Conservation (phyloP, 2,888 invertebrate genomes). For the Thecocarcelia acutangulata region DNA sequence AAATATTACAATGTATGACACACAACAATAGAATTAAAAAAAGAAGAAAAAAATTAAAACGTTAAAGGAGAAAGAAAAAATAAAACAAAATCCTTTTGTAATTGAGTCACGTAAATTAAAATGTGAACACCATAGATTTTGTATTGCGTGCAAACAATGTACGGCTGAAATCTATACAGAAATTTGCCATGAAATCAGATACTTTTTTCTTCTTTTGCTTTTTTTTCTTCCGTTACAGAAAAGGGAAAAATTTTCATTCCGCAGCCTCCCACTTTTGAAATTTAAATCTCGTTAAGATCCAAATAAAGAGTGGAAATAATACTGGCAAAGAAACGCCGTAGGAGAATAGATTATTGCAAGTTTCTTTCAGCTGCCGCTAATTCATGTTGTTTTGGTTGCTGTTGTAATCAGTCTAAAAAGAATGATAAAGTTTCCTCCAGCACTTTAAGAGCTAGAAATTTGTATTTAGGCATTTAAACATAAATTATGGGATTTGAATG, state of each 20-base stretch:
- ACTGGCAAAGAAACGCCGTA: background rate
- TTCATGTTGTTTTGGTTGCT: conserved; percentile 39
- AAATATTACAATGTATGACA: conserved; percentile 27
- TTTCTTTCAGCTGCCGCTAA: conserved; percentile 35
- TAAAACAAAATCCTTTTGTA: conserved; percentile 73
- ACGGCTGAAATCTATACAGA: conserved; percentile 22
- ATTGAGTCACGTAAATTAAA: conserved; percentile 78
- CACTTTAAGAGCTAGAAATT: too few relatives aligned
- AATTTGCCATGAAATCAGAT: conserved; percentile 42
- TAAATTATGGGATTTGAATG: too few relatives aligned
- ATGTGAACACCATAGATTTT: conserved; percentile 59
- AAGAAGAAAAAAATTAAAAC: conserved; percentile 52
- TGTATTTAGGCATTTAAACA: too few relatives aligned
- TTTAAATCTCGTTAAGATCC: conserved; percentile 50
- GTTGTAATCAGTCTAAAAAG: background rate
- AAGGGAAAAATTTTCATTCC: conserved; percentile 13
- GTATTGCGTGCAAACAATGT: conserved; percentile 32
- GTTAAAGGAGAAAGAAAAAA: conserved; percentile 10
- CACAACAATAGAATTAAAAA: conserved; percentile 9
- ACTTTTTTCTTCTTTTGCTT: conserved; percentile 7
- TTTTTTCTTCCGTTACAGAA: background rate
- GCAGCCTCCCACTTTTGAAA: conserved; percentile 31
- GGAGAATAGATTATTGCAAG: conserved; percentile 35
- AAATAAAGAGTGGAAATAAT: background rate
- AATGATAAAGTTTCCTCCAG: too few relatives aligned